phyloP scores from a whole-genome alignment of 2,888 invertebrate genomes.

The Acleris sparsana region DNA sequence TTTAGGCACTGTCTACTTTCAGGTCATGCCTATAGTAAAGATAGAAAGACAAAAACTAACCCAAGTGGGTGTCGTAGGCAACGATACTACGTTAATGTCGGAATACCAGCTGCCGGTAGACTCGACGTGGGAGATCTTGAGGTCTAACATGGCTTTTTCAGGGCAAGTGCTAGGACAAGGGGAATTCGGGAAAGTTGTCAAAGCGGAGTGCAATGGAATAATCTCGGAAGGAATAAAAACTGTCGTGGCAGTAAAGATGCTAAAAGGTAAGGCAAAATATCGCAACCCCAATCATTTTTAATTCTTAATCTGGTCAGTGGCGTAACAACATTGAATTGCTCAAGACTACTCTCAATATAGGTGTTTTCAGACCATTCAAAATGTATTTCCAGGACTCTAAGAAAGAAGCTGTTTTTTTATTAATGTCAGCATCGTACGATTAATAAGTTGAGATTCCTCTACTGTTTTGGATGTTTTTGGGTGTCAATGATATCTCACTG shows the following conservation, averaged over 20 bases:
- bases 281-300: neutral
- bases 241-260: constrained; percentile 98
- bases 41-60: constrained; percentile 93
- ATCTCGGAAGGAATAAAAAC: constrained; percentile 86
- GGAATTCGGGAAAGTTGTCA: constrained; percentile 98
- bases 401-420: no score
- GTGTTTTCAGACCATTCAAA: no score
- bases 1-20: constrained; percentile 42
- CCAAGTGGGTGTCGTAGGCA: constrained; percentile 86
- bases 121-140: constrained; percentile 95
- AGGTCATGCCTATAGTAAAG: constrained; percentile 94
- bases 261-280: constrained; percentile 90
- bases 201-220: constrained; percentile 91
- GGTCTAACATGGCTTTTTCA: constrained; percentile 87
- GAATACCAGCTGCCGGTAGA: constrained; percentile 99
- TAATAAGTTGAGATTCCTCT: no score
- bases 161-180: constrained; percentile 97
- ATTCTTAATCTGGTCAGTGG: no score
- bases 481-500: neutral
- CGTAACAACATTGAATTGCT: neutral
- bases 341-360: neutral
- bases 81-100: constrained; percentile 88
- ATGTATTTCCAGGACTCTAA: no score
- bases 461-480: no score
- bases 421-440: no score